Conservation (phyloP, 2,113 vertebrate species). For the Psettodes erumei region DNA sequence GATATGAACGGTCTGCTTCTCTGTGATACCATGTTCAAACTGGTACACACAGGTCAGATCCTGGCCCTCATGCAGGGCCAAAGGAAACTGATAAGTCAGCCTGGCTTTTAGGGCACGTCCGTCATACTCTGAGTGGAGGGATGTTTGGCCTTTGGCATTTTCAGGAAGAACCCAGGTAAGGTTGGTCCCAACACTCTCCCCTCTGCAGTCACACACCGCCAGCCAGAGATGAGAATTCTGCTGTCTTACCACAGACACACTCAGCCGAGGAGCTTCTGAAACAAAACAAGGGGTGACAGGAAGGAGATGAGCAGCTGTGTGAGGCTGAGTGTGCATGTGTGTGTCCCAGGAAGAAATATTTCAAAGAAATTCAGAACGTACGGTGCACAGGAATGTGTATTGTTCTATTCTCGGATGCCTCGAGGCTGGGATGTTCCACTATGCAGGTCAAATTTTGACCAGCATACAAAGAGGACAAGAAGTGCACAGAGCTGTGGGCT, state of each 20-base stretch:
- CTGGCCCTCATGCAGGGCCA: constrained; percentile 72
- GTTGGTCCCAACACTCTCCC: constrained; percentile 37
- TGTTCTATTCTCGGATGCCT: constrained; percentile 53
- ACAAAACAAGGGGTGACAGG: constrained; percentile 34
- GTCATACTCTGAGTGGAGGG: constrained; percentile 12
- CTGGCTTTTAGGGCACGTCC: constrained; percentile 46
- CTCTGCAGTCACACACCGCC: constrained; percentile 73
- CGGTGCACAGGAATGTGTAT: constrained; percentile 64
- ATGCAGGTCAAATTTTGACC: constrained; percentile 77
- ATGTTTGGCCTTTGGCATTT: constrained; percentile 40
- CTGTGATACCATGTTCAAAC: constrained; percentile 31
- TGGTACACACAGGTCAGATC: constrained; percentile 72
- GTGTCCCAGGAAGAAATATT: constrained; percentile 18
- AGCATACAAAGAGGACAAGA: constrained; percentile 61
- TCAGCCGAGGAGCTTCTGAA: constrained; percentile 60
- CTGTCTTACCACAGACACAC: constrained; percentile 50
- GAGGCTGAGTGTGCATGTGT: constrained; percentile 6
- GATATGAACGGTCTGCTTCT: constrained; percentile 62
- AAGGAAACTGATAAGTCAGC: constrained; percentile 70
- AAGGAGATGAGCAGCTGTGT: constrained; percentile 22
- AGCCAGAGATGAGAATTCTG: constrained; percentile 56
- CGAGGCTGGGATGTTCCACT: constrained; percentile 63
- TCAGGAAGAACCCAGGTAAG: constrained; percentile 74
- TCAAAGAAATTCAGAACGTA: constrained; percentile 49
- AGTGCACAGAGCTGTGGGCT: constrained; percentile 43